phyloP scores from a whole-genome alignment of 2,113 vertebrate genomes.

The Tylochromis polylepis region DNA sequence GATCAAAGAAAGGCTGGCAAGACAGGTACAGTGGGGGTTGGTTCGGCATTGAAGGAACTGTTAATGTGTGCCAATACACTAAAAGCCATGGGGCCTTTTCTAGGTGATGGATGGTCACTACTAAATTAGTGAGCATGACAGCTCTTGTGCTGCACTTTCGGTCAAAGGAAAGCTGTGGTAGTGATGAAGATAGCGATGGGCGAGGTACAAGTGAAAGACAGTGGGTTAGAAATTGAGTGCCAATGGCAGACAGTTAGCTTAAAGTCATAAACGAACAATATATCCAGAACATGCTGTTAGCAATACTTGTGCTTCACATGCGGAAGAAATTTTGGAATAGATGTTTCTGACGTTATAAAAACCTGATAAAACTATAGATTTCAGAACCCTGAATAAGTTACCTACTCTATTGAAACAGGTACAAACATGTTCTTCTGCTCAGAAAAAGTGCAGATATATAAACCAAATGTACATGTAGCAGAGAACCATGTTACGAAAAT shows the following conservation, averaged over 20 bases:
- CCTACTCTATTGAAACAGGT: background rate
- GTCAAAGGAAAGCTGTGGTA: constrained; percentile 13
- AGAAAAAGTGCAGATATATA: background rate
- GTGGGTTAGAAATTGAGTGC: background rate
- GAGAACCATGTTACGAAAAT: background rate
- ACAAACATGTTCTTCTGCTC: background rate
- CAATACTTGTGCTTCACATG: background rate
- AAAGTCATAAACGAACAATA: background rate
- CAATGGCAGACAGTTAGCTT: background rate
- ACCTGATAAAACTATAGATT: background rate
- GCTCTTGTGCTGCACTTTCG: constrained; percentile 4
- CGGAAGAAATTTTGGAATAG: background rate
- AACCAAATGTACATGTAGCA: background rate
- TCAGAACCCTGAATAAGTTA: background rate
- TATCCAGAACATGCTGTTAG: background rate
- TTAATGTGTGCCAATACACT: constrained; percentile 69
- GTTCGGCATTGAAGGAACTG: constrained; percentile 10
- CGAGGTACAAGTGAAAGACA: background rate
- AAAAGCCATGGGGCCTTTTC: constrained; percentile 60
- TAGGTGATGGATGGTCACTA: constrained; percentile 44
- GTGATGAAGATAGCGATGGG: background rate
- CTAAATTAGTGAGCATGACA: constrained; percentile 58
- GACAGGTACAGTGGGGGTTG: background rate
- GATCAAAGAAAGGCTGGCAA: background rate
- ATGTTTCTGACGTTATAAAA: background rate